Base-by-base conservation (phyloP, 2,888 invertebrate species). In the Cremastinae sp. region DNA sequence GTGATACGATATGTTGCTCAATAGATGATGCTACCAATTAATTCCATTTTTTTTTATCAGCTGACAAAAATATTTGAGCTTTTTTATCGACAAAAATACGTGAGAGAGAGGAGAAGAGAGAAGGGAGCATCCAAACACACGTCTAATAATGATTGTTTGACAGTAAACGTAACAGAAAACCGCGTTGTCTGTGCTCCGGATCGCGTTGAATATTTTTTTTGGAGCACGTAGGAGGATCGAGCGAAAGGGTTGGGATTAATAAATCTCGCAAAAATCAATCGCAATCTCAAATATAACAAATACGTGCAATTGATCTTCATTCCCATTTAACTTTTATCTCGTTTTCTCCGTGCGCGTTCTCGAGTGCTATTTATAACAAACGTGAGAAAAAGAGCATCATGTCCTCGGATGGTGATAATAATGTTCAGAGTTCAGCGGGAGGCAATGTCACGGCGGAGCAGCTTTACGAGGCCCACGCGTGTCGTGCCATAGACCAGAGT, bases 401-500 rank as follows among this genome's bases (percentile, higher is more conserved):
- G 76, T 76, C 76, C 69, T 73, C 76, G 76, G 76, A 73, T 69
- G 65, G 73, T 51, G 76, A 76, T 61, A 76, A 28, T 28, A 28
- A 73, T 59, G 53, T 73, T 38, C 76, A 59, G 34, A 69, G 59
- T 61, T 73, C 59, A 18, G 69, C 64, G 59, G 64, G 59, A 47
- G 68, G 47, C 69, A 53, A 59, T n/a, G 54, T 41, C 43, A 69
- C 47, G 64, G 58, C 73, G 47, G 75, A 66, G 34, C 53, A 61
- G 9, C 53, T 45, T 56, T 69, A 58, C 12, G 73, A 70, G 53
- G 16, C 72, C 7, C 59, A 51, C 22, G 61, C 51, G 47, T 84
- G 83, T 62, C 75, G 76, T 53, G 83, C 78, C 38, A 58, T 79
- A 10, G 79, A 84, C 72, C 68, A 80, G 10, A 76, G 75, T 45